Evolutionary conservation across 2,113 vertebrate genomes (phyloP).

Genomic region (Ageneiosus marmoratus): DNA sequence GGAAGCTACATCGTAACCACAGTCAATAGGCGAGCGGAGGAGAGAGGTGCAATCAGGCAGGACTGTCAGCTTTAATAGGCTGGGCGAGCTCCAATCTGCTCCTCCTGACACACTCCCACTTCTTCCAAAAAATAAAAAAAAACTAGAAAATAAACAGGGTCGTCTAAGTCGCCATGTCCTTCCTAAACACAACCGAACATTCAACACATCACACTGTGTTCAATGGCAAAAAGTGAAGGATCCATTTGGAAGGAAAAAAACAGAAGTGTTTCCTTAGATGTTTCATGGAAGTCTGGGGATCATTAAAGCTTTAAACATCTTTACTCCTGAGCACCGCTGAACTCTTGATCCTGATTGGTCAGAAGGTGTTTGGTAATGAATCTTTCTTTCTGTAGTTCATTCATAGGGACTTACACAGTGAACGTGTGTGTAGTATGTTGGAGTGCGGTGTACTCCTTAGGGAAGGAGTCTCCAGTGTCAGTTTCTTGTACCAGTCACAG

Average conservation of each 20-base stretch:
- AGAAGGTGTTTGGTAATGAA: background rate
- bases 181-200: conserved; percentile 84
- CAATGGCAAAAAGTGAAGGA: background rate
- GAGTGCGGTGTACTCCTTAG: background rate
- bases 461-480: conserved; percentile 9
- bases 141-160: conserved; percentile 63
- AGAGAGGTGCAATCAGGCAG: conserved; percentile 89
- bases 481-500: background rate
- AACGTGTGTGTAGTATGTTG: background rate
- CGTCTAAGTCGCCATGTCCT: conserved; percentile 72
- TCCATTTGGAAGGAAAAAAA: background rate
- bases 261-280: background rate
- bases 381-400: background rate
- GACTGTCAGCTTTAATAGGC: conserved; percentile 96
- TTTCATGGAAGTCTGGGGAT: background rate
- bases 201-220: conserved; percentile 52
- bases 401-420: no score
- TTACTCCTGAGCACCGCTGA: no score
- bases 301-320: background rate
- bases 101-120: conserved; percentile 81
- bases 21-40: conserved; percentile 89
- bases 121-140: conserved; percentile 54
- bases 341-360: background rate
- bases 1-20: conserved; percentile 94
- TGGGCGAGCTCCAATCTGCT: conserved; percentile 89